phyloP scores from a whole-genome alignment of 1,140 invertebrate species.

The Lordiphosa mommai region DNA sequence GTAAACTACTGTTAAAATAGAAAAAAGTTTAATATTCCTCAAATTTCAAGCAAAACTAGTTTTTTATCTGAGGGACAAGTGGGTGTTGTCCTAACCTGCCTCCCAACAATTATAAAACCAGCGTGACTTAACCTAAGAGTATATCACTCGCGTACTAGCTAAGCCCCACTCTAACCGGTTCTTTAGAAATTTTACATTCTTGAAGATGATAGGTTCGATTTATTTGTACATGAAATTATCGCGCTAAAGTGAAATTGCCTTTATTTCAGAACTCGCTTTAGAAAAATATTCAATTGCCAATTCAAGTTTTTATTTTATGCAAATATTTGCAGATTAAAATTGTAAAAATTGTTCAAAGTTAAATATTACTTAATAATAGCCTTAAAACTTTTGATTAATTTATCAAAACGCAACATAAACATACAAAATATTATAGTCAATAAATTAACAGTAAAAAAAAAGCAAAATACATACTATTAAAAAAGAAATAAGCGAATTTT shows the following conservation, averaged over 20 bases:
- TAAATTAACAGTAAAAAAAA: conserved; percentile 10
- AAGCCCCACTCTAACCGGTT: conserved; percentile 42
- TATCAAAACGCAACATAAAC: conserved; percentile 30
- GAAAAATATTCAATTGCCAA: conserved; percentile 1
- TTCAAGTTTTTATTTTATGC: conserved; percentile 37
- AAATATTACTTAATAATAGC: conserved; percentile 3
- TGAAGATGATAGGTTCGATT: conserved; percentile 26
- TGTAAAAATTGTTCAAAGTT: conserved; percentile 15
- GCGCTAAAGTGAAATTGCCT: conserved; percentile 57
- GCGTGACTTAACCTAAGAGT: conserved; percentile 37
- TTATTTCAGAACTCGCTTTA: conserved; percentile 27
- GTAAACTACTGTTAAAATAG: not conserved
- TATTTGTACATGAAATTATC: conserved; percentile 70
- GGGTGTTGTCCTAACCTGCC: not conserved
- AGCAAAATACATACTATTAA: not conserved
- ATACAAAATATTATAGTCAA: conserved; percentile 1
- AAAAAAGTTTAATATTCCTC: conserved; percentile 5
- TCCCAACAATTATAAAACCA: conserved; percentile 6
- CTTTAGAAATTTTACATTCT: conserved; percentile 29
- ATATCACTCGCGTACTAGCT: not conserved
- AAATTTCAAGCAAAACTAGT: conserved; percentile 3
- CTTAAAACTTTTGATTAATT: conserved; percentile 22
- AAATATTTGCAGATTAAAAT: conserved; percentile 32
- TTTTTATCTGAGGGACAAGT: not conserved
- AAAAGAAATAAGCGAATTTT: not conserved